These are phyloP conservation scores for Anastrepha obliqua DNA, from an alignment of 1,140 invertebrate genomes.

Conservation along the genomic window DNA sequence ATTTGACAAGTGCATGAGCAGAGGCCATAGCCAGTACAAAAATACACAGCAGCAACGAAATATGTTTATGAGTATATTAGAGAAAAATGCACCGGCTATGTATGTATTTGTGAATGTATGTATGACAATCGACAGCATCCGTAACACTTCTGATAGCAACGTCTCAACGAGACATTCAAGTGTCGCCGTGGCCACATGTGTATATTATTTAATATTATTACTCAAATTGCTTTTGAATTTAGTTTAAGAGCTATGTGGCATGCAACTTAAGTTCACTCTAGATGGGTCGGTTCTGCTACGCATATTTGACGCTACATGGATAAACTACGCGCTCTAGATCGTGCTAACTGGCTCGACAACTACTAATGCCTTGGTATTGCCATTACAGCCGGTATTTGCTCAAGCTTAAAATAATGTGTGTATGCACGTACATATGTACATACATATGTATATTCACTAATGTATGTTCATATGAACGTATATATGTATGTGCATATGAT, in stretches of 20 bases:
- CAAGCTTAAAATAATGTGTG: background rate
- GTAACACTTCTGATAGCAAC: conserved; percentile 4
- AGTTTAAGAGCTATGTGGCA: conserved; percentile 2
- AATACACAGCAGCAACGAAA: conserved; percentile 24
- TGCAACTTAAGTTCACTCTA: conserved; percentile 2
- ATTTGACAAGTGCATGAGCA: conserved; percentile 25
- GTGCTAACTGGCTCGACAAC: conserved; percentile 1
- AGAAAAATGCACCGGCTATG: background rate
- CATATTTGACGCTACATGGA: conserved; percentile 22
- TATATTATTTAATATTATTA: conserved; percentile 70
- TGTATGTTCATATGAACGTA: background rate
- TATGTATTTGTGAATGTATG: background rate
- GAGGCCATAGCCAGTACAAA: background rate
- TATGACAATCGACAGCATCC: conserved; percentile 38
- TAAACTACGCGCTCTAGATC: conserved; percentile 8
- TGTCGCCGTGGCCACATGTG: conserved; percentile 73
- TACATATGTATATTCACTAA: background rate
- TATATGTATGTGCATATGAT: no score
- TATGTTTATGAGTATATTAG: background rate
- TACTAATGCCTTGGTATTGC: background rate
- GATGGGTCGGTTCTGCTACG: background rate
- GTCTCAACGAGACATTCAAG: conserved; percentile 59
- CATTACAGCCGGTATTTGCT: background rate
- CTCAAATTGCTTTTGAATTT: conserved; percentile 66
- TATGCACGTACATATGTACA: background rate